These are phyloP conservation scores for Vollenhovia emeryi DNA, from an alignment of 1,140 invertebrate species.

Conservation along the genomic window DNA sequence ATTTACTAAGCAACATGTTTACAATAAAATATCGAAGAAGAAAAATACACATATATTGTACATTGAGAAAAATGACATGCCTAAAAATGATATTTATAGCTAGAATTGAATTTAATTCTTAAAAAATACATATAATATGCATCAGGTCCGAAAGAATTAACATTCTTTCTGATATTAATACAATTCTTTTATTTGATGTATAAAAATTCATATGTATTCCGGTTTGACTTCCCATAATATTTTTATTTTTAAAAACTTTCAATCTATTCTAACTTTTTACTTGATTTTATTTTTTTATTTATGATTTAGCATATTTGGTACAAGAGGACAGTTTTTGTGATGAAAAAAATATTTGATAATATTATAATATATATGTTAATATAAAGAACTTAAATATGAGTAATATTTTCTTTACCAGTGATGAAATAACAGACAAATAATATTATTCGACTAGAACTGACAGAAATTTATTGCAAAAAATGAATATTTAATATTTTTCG, in stretches of 20 bases:
- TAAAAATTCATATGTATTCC: neutral
- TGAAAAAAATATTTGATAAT: neutral
- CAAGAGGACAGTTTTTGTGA: neutral
- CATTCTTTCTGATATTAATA: neutral
- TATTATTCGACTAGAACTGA: too few relatives aligned
- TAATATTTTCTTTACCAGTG: too few relatives aligned
- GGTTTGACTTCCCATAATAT: neutral
- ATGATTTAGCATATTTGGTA: neutral
- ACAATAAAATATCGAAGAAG: neutral
- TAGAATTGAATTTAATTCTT: constrained; percentile 11
- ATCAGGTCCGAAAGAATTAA: neutral
- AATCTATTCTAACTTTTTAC: neutral
- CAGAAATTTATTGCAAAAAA: too few relatives aligned
- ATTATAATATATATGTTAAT: neutral
- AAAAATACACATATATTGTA: neutral
- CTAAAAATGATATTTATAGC: neutral
- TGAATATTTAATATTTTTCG: too few relatives aligned
- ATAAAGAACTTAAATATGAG: too few relatives aligned
- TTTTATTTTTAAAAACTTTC: neutral
- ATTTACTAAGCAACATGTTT: neutral
- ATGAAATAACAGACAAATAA: too few relatives aligned
- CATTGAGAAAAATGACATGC: neutral
- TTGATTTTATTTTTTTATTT: neutral
- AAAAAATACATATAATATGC: neutral
- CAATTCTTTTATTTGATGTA: neutral